Evolutionary conservation across 2,797 vertebrate genomes (phyloP).

Genomic region (Gymnopithys bicolor): DNA sequence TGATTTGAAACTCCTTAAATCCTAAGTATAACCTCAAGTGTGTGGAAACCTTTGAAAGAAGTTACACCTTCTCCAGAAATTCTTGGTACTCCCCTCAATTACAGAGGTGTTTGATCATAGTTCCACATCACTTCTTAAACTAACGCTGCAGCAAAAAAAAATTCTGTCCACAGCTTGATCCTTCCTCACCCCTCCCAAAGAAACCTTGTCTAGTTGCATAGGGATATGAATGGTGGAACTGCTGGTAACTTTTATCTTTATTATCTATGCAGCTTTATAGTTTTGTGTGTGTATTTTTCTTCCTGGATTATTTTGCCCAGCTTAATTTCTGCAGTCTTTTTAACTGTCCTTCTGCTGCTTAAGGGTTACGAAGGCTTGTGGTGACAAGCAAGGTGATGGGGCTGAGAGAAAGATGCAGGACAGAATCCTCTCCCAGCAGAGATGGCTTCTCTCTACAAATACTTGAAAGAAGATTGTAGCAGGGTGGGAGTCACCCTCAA

Average conservation of each 20-base stretch:
- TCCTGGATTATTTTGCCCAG: background rate
- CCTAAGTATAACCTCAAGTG: background rate
- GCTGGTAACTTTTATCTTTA: background rate
- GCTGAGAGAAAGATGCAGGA: background rate
- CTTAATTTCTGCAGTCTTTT: background rate
- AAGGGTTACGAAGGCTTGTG: background rate
- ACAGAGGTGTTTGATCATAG: background rate
- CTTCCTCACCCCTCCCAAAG: background rate
- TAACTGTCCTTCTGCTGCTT: background rate
- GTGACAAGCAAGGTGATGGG: background rate
- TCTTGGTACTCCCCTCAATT: background rate
- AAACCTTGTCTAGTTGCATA: background rate
- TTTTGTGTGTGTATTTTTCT: background rate
- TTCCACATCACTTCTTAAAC: background rate
- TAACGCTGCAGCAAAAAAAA: background rate
- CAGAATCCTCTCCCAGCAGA: background rate
- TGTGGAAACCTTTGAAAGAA: background rate
- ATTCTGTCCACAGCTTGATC: background rate
- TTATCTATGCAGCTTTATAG: background rate
- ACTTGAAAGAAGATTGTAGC: background rate
- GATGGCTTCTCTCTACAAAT: background rate
- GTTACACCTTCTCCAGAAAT: background rate
- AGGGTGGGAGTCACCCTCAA: background rate
- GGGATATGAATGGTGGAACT: background rate
- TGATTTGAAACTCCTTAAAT: background rate